phyloP scores from a whole-genome alignment of 1,140 invertebrate genomes.

The Lerema accius region DNA sequence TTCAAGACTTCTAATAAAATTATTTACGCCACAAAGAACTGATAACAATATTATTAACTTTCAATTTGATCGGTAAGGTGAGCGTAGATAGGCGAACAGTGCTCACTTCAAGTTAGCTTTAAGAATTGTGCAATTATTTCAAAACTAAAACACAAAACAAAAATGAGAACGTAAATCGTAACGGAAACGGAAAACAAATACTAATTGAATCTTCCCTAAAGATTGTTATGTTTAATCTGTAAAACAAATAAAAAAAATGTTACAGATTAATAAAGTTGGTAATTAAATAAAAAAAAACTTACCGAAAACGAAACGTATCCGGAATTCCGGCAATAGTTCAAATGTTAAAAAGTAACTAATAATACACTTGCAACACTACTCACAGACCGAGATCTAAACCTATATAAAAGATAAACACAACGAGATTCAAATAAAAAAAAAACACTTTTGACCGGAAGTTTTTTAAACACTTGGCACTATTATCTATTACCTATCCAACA shows the following conservation, averaged over 20 bases:
- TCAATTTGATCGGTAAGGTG: constrained; percentile 37
- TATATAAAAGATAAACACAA: constrained; percentile 31
- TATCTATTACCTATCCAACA: constrained; percentile 13
- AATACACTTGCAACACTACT: constrained; percentile 30
- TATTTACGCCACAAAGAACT: not conserved
- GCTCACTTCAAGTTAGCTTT: not conserved
- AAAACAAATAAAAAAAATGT: no score
- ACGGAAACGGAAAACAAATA: constrained; percentile 14
- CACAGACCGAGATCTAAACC: constrained; percentile 24
- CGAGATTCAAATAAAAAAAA: constrained; percentile 1
- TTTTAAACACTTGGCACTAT: constrained; percentile 22
- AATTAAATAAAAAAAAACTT: constrained; percentile 35
- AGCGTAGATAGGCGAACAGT: constrained; percentile 28
- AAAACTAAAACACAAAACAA: constrained; percentile 18
- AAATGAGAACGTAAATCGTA: not conserved
- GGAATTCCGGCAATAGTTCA: constrained; percentile 27
- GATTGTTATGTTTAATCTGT: no score
- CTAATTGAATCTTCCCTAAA: constrained; percentile 35
- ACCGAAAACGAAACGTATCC: constrained; percentile 39
- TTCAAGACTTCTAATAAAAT: not conserved
- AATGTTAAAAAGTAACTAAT: constrained; percentile 27
- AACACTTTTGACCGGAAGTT: constrained; percentile 29
- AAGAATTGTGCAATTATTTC: constrained; percentile 29
- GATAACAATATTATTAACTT: constrained; percentile 25
- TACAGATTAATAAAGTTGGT: no score